Evolutionary conservation across 1,140 invertebrate genomes (phyloP), one percentile per base, ranked within the genome.

Genomic region (Heliconius eleuchia): DNA sequence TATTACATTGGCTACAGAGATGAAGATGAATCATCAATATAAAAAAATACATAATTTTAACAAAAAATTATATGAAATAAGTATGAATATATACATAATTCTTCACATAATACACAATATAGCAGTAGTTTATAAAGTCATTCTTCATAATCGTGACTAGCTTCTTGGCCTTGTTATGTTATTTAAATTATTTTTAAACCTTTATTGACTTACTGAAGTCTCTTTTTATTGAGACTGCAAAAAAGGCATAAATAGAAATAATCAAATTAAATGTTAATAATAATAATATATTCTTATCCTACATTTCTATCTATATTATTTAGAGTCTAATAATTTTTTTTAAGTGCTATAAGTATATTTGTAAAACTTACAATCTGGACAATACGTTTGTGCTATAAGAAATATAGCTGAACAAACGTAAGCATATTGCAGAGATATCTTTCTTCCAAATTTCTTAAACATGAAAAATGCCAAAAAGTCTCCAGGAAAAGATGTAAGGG

Each of bases 401-500:
- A 91, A 91, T 30, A 86, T 23, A 2, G 95, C 96, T 74, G 96
- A 96, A 2, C 95, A 73, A 2, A 96, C 81, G 87, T 96, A 96
- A 0, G 95, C 94, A 3, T 87, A 91, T 79, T 95, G 95, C 23
- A 96, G 87, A 0, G 96, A 95, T 76, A 94, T 89, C 83, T 95
- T 95, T 80, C 97, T 93, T n/a, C 97, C 97, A 66, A 96, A 92
- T 60, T 92, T 94, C 84, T 96, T 95, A 83, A 97, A 95, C 5
- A 95, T 87, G 19, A 95, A 90, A 77, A 96, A 96, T 4, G 96
- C 96, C 60, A 96, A 66, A 42, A 96, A 90, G 87, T 97, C 97
- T 8, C 96, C 96, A 13, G 97, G 97, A 79, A 97, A 96, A 81
- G 97, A 96, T 0, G 96, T 95, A 1, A 96, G 82, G 1, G 96